A percentile compares a stretch with the other conserved stretches of the same genome.
phyloP scores from a whole-genome alignment of 2,888 invertebrate genomes.

The Tetramorium bicarinatum region DNA sequence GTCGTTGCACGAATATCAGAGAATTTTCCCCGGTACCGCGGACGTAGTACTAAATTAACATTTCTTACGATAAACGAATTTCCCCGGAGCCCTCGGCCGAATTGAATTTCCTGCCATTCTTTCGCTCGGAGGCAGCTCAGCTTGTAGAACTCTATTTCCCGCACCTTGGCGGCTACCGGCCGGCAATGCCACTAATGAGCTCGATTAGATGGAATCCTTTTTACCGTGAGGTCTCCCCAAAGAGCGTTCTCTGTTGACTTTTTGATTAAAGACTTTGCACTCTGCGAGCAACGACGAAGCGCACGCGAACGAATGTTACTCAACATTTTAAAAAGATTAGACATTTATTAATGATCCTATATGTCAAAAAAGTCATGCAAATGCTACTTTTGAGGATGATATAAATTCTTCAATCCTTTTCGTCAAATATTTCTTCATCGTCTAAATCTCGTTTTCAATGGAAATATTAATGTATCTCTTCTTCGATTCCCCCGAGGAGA shows the following conservation, averaged over 20 bases:
- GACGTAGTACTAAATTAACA: constrained; percentile 40
- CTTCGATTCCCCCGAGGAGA: constrained; percentile 48
- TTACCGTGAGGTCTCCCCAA: constrained; percentile 26
- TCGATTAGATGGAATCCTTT: constrained; percentile 39
- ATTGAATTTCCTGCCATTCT: constrained; percentile 49
- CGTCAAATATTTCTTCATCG: neutral
- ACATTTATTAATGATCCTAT: neutral
- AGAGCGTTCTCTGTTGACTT: constrained; percentile 5
- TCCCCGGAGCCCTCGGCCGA: constrained; percentile 37
- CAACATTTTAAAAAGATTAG: neutral
- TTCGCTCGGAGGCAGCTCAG: constrained; percentile 18
- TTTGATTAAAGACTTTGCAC: constrained; percentile 31
- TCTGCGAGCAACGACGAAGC: neutral
- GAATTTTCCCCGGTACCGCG: constrained; percentile 27
- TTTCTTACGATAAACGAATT: constrained; percentile 55
- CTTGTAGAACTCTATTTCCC: constrained; percentile 31
- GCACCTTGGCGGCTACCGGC: neutral
- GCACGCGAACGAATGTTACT: neutral
- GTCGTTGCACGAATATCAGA: constrained; percentile 49
- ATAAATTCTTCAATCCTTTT: neutral
- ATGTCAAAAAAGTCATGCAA: neutral
- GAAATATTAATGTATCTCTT: neutral
- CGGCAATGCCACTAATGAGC: constrained; percentile 42
- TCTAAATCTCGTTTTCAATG: neutral
- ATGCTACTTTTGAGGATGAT: neutral